phyloP scores from a whole-genome alignment of 1,140 invertebrate genomes.

The Bombus waltoni region DNA sequence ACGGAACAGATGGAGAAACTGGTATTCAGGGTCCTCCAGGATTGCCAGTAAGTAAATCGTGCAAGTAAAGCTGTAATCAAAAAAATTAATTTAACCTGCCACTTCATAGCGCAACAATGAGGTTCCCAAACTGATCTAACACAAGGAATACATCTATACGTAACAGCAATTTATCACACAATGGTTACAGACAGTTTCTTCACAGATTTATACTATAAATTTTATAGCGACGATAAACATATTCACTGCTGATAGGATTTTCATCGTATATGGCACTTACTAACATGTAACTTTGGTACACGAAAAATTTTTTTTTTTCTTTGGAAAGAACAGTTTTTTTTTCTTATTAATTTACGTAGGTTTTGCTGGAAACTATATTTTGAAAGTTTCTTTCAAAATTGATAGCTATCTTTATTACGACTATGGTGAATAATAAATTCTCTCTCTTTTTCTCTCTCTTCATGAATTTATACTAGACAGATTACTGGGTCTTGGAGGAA shows the following conservation, averaged over 20 bases:
- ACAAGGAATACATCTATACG: background rate
- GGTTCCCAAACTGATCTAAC: background rate
- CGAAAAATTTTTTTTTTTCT: no score
- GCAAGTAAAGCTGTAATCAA: background rate
- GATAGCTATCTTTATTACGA: no score
- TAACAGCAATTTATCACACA: background rate
- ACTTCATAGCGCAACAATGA: background rate
- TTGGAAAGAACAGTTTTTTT: no score
- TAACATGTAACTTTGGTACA: no score
- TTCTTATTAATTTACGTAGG: background rate
- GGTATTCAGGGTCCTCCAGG: slow-evolving; percentile 88
- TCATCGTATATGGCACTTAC: no score
- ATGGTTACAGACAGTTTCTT: background rate
- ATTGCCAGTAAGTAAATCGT: slow-evolving; percentile 84
- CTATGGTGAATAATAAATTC: no score
- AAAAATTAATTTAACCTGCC: background rate
- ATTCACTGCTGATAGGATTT: background rate
- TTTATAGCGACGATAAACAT: background rate
- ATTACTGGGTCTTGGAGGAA: background rate
- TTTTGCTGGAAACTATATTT: background rate
- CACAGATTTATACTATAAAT: background rate
- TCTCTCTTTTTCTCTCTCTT: no score
- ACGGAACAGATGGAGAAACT: slow-evolving; percentile 85
- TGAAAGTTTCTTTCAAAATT: background rate
- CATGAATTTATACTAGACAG: background rate